Conservation (phyloP, 2,113 vertebrate species). For the Pteropus alecto region DNA sequence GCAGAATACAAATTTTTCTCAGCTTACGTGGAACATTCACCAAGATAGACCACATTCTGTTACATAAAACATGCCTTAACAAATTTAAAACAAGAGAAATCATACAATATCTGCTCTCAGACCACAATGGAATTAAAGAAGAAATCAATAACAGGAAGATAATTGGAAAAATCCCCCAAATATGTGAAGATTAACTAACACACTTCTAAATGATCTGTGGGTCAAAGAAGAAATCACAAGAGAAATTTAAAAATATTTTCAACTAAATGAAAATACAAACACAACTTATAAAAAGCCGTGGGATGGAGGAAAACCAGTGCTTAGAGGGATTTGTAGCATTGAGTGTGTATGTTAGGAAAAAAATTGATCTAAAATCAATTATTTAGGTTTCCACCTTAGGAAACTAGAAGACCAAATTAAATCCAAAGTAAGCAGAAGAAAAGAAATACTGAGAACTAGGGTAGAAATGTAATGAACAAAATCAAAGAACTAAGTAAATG, state of each 20-base stretch:
- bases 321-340: neutral
- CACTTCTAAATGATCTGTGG: neutral
- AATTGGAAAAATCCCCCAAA: neutral
- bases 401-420: neutral
- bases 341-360: neutral
- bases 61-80: neutral
- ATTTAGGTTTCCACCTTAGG: neutral
- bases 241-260: neutral
- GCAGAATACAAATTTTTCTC: neutral
- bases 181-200: neutral
- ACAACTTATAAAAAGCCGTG: neutral
- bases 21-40: neutral
- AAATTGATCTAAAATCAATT: neutral
- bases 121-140: neutral
- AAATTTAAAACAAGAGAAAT: neutral
- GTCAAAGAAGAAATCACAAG: neutral
- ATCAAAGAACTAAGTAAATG: neutral
- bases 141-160: neutral
- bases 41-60: neutral
- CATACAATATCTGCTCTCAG: neutral
- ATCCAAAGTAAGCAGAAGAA: neutral
- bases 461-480: neutral
- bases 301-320: neutral
- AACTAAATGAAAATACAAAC: neutral
- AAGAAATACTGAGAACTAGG: neutral